These are phyloP conservation scores for Gonioctena quinquepunctata DNA, from an alignment of 1,140 invertebrate genomes.

Conservation along the genomic window DNA sequence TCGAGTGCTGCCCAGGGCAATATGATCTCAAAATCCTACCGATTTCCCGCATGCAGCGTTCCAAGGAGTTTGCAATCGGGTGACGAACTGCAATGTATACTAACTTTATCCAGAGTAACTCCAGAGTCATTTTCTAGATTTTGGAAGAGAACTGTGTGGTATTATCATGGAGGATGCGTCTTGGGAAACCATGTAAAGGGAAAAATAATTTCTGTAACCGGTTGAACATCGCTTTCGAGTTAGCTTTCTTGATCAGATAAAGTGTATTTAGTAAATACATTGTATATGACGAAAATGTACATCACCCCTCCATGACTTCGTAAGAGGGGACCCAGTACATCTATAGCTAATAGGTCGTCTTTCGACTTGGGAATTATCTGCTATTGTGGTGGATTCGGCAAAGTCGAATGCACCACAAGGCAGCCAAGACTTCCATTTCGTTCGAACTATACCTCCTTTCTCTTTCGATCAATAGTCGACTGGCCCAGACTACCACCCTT, in stretches of 20 bases:
- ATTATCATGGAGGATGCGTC: conserved; percentile 26
- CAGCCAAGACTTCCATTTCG: conserved; percentile 12
- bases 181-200: background rate
- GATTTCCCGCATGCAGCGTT: conserved; percentile 43
- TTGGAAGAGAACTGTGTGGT: conserved; percentile 31
- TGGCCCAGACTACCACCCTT: background rate
- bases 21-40: conserved; percentile 42
- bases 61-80: conserved; percentile 40
- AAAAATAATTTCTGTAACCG: background rate
- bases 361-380: conserved; percentile 26
- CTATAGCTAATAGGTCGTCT: conserved; percentile 39
- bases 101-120: conserved; percentile 24
- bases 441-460: background rate
- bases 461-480: background rate
- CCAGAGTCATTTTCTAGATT: conserved; percentile 28
- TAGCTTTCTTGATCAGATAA: background rate
- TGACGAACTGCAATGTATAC: conserved; percentile 41
- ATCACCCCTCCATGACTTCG: conserved; percentile 24
- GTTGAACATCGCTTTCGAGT: background rate
- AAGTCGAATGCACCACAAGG: background rate
- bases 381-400: background rate
- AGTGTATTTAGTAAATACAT: conserved; percentile 44
- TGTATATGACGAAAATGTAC: conserved; percentile 44
- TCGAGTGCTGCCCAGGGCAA: conserved; percentile 32
- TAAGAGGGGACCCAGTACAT: conserved; percentile 44